Evolutionary conservation across 2,888 invertebrate species (phyloP), one percentile per base, ranked within the genome.

Genomic region (Megastigmus dorsalis): DNA sequence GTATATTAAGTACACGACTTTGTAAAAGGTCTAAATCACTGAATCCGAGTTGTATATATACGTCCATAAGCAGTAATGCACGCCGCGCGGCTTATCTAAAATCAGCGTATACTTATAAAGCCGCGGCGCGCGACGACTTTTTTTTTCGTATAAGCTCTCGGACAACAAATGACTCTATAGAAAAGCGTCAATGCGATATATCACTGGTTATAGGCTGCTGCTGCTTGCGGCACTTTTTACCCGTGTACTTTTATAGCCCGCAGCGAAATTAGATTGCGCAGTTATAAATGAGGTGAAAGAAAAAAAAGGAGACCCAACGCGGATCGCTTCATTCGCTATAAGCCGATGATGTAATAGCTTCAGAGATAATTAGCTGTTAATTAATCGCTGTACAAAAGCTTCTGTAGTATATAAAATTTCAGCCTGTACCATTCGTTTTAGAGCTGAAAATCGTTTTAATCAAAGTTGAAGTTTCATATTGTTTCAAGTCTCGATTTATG

Each of bases 131-230:
- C 18, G 28, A n/a, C 45, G 38, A 43, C 18, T 65, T 71, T 71
- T 71, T 57, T 38, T 13, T 38, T 55, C 45, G 38, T n/a, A n/a
- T n/a, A n/a, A n/a, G n/a, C n/a, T n/a, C n/a, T n/a, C n/a, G n/a
- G n/a, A n/a, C 55, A 55, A 67, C 23, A 55, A 67, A 67, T 67
- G 66, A 55, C 55, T 67, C 66, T 71, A 71, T 54, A 48, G 48
- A 71, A 55, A 71, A 55, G 7, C 33, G 36, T 55, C 65, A 20
- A 38, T 48, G 41, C 48, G 15, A 65, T 65, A 57, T 30, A 65
- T 71, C 71, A 55, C 13, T n/a, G n/a, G n/a, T n/a, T n/a, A n/a
- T n/a, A n/a, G 0, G 1, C 30, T 15, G 1, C 30, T 15, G 13
- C 33, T 30, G 43, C 26, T 62, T 48, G 55, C 33, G 54, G 54